Evolutionary conservation across 2,797 vertebrate species (phyloP).

Genomic region (Lindbergichthys nudifrons): DNA sequence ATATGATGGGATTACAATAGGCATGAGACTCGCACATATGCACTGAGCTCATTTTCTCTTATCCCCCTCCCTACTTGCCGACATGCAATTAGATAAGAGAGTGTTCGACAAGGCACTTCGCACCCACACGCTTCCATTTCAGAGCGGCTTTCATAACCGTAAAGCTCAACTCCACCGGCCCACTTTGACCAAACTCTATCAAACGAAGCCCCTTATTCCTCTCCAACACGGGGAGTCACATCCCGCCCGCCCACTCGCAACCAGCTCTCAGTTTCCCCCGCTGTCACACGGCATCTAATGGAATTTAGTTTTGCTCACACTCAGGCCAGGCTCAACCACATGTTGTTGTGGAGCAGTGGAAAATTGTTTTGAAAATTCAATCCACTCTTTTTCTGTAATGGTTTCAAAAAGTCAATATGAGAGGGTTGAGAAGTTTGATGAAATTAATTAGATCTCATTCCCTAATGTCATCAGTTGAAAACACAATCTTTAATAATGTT

Average conservation of each 20-base stretch:
- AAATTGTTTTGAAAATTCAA: constrained; percentile 46
- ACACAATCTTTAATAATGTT: constrained; percentile 36
- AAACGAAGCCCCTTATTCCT: constrained; percentile 44
- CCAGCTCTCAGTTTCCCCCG: constrained; percentile 38
- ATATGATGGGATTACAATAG: constrained; percentile 43
- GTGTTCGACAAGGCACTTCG: constrained; percentile 68
- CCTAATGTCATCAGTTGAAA: constrained; percentile 28
- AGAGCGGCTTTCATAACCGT: constrained; percentile 65
- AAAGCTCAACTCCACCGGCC: constrained; percentile 46
- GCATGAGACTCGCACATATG: constrained; percentile 36
- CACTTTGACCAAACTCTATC: constrained; percentile 70
- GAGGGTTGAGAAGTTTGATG: constrained; percentile 24
- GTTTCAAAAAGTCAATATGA: constrained; percentile 32
- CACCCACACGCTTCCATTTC: constrained; percentile 78
- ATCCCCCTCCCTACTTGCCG: constrained; percentile 39
- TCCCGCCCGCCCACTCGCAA: constrained; percentile 57
- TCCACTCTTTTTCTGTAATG: constrained; percentile 22
- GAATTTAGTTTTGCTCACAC: constrained; percentile 38
- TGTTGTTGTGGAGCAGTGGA: constrained; percentile 11
- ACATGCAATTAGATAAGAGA: constrained; percentile 73
- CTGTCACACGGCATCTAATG: constrained; percentile 55
- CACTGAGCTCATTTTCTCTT: constrained; percentile 51
- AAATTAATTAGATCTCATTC: constrained; percentile 44
- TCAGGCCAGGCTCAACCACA: constrained; percentile 19
- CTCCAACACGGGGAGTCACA: constrained; percentile 51